These are phyloP conservation scores for Lasioglossum figueresi DNA, from an alignment of 2,888 invertebrate genomes.

Conservation along the genomic window DNA sequence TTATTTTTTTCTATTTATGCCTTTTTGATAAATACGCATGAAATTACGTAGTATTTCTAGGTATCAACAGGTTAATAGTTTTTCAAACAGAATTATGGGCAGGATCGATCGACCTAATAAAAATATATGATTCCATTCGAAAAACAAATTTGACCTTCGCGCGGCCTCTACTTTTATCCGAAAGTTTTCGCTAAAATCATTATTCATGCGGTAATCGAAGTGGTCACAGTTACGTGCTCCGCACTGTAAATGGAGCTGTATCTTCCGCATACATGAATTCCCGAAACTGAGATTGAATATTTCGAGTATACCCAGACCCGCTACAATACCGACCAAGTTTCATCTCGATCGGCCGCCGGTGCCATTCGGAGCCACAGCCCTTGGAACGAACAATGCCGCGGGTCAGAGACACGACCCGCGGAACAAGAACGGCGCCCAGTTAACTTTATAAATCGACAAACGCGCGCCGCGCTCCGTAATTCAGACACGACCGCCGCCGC, in stretches of 20 bases:
- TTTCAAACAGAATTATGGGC: too few relatives aligned
- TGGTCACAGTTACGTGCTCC: too few relatives aligned
- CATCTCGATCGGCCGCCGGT: not conserved
- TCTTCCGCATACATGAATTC: not conserved
- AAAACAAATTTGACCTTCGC: too few relatives aligned
- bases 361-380: not conserved
- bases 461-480: slow-evolving; percentile 13
- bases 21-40: too few relatives aligned
- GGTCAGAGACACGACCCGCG: slow-evolving; percentile 3
- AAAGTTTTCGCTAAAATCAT: too few relatives aligned
- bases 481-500: slow-evolving; percentile 15
- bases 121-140: too few relatives aligned
- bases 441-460: slow-evolving; percentile 31
- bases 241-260: not conserved
- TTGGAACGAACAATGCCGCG: slow-evolving; percentile 22
- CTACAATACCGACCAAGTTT: not conserved
- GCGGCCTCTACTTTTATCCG: too few relatives aligned
- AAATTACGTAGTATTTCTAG: too few relatives aligned
- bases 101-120: too few relatives aligned
- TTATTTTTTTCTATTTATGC: too few relatives aligned
- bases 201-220: too few relatives aligned
- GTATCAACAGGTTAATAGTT: too few relatives aligned
- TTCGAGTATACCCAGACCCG: not conserved
- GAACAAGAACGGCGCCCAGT: slow-evolving; percentile 10
- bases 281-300: not conserved